Evolutionary conservation across 2,888 invertebrate genomes (phyloP), one percentile per base, ranked within the genome.

Genomic region (Campoletis raptor): DNA sequence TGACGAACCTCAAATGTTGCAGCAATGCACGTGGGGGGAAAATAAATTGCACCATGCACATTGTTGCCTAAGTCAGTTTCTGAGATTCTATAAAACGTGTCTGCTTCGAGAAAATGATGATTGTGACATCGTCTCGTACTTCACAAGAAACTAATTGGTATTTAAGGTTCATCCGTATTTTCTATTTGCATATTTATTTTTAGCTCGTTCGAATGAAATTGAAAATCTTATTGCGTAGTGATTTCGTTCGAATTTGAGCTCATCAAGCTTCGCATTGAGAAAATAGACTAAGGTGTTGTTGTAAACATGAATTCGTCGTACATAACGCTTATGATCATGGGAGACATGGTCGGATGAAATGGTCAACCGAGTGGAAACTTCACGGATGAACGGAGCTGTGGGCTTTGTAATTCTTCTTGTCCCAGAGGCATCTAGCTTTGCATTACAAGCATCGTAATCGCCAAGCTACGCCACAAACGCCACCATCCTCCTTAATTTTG

Each of bases 321-420:
- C 40, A 21, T 52, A 52, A 36, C 52, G 30, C 54, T n/a, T 30
- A 40, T 54, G 45, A 69, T 42, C 37, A 45, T 40, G 52, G n/a
- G 73, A 73, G 83, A 85, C 85, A 79, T 45, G 74, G 42, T 74
- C 77, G 72, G 64, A 77, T 76, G 79, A 81, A 89, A 89, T 88
- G 89, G 87, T 89, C 89, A 89, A 90, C 90, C 85, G 89, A 88
- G 86, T 89, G 90, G 89, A 90, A 90, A 90, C 89, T 89, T 89
- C 86, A 90, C 90, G 89, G 90, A 90, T 90, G 90, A 90, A 88
- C 88, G 88, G 85, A 83, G 84, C 52, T 61, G 48, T 57, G 76
- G 72, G 74, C 79, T 79, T 83, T 77, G 72, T 73, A 76, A 74
- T 61, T 70, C 80, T 57, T 48, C 52, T 74, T 57, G 72, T 73